Base-by-base conservation (phyloP, 2,797 vertebrate genomes). In the Gephyroberyx darwinii region DNA sequence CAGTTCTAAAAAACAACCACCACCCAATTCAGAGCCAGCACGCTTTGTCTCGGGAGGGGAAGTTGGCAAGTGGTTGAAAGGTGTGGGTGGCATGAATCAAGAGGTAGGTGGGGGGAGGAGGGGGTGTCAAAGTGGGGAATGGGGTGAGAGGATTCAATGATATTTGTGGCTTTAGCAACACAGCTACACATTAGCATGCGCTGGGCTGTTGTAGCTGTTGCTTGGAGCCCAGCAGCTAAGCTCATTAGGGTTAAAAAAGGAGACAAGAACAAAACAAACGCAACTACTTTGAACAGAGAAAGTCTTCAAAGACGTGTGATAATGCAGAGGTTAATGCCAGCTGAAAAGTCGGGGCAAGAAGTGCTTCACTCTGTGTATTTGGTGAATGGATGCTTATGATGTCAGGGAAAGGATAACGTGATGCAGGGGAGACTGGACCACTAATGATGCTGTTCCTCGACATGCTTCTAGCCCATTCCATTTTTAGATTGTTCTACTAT, bases 181-280 rank as follows among this genome's bases (percentile, higher is more conserved):
- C 43, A 19, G 69, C 78, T 39, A 45, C 17, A 14, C 80, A 89
- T 90, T 87, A 86, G 77, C 81, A 84, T 82, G 77, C 71, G 75
- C 86, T 2, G 47, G 74, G 82, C 85, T 86, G 82, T 77, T 81
- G 75, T 71, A 78, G 86, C 80, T 37, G 92, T 92, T 92, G 89
- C 91, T 90, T 85, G 77, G 88, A 86, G 78, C 86, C 83, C 71
- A 48, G 82, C 43, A 13, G 71, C 81, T 81, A 80, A 89, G 89
- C 91, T 90, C 89, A 89, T 91, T 91, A 87, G 66, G 77, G 75
- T 71, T 82, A 80, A 81, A 89, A 82, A 85, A 81, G 64, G 22
- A 81, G 33, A 79, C 6, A 14, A 68, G 75, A 55, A 74, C 56
- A 39, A 71, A 81, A 69, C 75, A 82, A 84, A 74, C 66, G 10